These are phyloP conservation scores for Pammene fasciana DNA, from an alignment of 2,888 invertebrate species.

Conservation along the genomic window DNA sequence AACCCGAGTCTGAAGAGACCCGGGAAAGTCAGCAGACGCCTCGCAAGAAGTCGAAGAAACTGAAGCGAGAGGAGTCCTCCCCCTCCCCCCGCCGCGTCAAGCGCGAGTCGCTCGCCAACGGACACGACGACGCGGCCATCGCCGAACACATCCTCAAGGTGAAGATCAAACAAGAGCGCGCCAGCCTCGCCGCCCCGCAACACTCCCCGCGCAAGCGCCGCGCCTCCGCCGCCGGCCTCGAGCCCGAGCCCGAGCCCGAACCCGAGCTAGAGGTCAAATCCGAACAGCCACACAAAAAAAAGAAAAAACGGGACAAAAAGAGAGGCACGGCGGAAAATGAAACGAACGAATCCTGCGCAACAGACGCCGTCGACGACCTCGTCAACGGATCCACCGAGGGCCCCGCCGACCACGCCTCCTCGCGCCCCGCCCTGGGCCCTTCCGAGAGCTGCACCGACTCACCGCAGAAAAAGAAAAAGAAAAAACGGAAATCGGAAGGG, in stretches of 20 bases:
- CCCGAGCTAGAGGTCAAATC: neutral
- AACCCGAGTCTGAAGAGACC: neutral
- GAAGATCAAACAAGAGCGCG: slow-evolving; percentile 19
- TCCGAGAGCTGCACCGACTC: neutral
- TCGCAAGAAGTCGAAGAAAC: slow-evolving; percentile 47
- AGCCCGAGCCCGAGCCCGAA: neutral
- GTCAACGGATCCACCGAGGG: neutral
- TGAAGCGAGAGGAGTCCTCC: slow-evolving; percentile 40
- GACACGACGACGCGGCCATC: neutral
- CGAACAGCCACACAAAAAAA: slow-evolving; percentile 38
- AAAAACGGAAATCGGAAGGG: neutral
- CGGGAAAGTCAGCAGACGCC: slow-evolving; percentile 16
- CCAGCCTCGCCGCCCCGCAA: neutral
- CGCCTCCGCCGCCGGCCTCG: neutral
- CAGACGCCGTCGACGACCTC: neutral
- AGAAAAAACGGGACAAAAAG: slow-evolving; percentile 42
- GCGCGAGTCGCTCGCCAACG: slow-evolving; percentile 5
- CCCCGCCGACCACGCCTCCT: neutral
- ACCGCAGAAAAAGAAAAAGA: neutral
- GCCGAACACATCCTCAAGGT: slow-evolving; percentile 2
- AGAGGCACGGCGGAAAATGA: neutral
- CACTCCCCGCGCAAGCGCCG: slow-evolving; percentile 20
- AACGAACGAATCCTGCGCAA: neutral
- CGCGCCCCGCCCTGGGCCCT: neutral
- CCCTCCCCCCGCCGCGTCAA: neutral